phyloP scores from a whole-genome alignment of 1,140 invertebrate species.

The Hetaerina americana region DNA sequence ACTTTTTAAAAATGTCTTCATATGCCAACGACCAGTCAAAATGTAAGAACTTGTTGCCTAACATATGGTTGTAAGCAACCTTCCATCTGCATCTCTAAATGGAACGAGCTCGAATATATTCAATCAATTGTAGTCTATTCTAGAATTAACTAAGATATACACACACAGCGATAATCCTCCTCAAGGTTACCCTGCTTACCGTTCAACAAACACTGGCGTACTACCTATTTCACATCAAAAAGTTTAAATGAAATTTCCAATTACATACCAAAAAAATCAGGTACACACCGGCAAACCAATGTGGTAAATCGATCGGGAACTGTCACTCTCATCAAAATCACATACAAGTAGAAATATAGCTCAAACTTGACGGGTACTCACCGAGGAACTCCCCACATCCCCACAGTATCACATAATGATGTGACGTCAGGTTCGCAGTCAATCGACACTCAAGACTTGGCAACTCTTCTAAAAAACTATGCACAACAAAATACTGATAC shows the following conservation, averaged over 20 bases:
- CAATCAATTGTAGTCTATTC: not conserved
- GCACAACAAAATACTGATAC: not conserved
- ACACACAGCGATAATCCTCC: not conserved
- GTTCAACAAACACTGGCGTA: not conserved
- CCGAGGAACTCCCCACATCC: not conserved
- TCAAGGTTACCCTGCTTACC: not conserved
- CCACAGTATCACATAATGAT: not conserved
- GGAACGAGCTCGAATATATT: not conserved
- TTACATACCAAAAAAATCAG: not conserved
- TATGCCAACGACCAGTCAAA: not conserved
- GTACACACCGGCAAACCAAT: not conserved
- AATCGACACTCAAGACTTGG: not conserved
- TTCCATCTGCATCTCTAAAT: not conserved
- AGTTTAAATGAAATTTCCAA: not conserved
- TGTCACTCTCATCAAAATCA: not conserved
- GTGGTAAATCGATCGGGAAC: not conserved
- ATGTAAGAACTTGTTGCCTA: not conserved
- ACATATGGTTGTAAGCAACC: not conserved
- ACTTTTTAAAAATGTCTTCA: slow-evolving; percentile 1
- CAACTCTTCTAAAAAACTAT: not conserved
- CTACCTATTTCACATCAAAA: not conserved
- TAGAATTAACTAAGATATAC: not conserved
- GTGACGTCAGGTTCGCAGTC: not conserved
- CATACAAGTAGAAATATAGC: not conserved
- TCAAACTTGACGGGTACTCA: not conserved